These are phyloP conservation scores for Coracias cyanogaster DNA, from an alignment of 2,797 vertebrate species.

Conservation along the genomic window DNA sequence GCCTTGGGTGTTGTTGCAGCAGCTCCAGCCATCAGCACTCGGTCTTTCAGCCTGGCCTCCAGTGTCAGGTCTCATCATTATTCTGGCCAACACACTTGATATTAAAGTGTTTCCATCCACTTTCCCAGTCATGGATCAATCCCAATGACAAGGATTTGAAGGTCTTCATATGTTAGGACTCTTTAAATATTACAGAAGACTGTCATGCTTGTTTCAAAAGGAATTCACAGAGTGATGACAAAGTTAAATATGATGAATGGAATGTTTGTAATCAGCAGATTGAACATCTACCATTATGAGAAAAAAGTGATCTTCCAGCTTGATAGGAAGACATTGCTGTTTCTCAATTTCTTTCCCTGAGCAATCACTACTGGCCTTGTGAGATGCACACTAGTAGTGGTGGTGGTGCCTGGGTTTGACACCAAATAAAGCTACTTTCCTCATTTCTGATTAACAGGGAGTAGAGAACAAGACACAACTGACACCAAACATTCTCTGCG, in stretches of 20 bases:
- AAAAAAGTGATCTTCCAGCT: background rate
- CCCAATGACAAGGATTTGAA: background rate
- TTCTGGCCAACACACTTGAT: background rate
- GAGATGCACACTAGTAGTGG: background rate
- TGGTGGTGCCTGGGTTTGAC: background rate
- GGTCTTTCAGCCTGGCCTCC: background rate
- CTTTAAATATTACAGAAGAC: background rate
- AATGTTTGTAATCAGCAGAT: background rate
- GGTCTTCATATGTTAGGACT: background rate
- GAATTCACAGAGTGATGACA: background rate
- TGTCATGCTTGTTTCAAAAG: background rate
- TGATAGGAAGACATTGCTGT: background rate
- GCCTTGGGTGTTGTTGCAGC: background rate
- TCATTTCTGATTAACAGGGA: background rate
- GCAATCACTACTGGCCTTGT: background rate
- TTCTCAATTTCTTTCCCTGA: background rate
- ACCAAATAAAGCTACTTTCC: background rate
- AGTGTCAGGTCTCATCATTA: background rate
- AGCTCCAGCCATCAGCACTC: background rate
- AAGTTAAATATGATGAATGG: background rate
- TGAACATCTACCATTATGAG: background rate
- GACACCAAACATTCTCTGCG: constrained; percentile 35
- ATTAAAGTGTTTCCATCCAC: background rate
- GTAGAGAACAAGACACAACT: background rate
- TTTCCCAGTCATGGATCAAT: background rate